Base-by-base conservation (phyloP, 2,888 invertebrate genomes). In the Drosophila pseudotakahashii region DNA sequence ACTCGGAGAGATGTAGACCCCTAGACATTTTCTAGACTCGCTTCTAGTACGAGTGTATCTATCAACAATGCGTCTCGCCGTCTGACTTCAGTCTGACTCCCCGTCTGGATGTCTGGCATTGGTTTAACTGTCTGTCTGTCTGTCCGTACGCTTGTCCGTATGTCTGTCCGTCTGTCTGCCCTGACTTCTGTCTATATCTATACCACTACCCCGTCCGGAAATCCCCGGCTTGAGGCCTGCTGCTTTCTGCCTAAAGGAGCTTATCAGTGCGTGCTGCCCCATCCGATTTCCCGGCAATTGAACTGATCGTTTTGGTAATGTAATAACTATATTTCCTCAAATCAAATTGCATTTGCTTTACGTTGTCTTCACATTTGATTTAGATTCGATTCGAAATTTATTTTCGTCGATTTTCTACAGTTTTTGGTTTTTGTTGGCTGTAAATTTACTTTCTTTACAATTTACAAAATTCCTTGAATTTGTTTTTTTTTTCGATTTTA, bases 41-140 rank as follows among this genome's bases (percentile, higher is more conserved):
- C 63, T 47, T 47, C 64, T 62, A 62, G 64, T 62, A 44, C 45
- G 58, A 58, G 61, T 58, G 61, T 58, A 53, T 66, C 62, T 62
- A 66, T 63, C 63, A 63, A 63, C 64, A 53, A 63, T 66, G 64
- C 52, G 60, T 71, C 69, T 61, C 68, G 51, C 55, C 57, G 52
- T 53, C 52, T 37, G 34, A 47, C 42, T 67, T 45, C 47, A 39
- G 58, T 67, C 59, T 53, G 64, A 47, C 62, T 67, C 52, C 36
- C 62, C 44, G 53, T 50, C 74, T 51, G 48, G 53, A 41, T 70
- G 72, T 73, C 72, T 73, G 70, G 75, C 78, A 63, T 62, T 76
- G 77, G 73, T 78, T 77, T 77, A 72, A 59, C 75, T 58, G 57
- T 48, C 51, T 58, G 16, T 19, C 66, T 54, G 44, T 39, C 42